Base-by-base conservation (phyloP, 2,797 vertebrate genomes). In the Sorex maritimensis region DNA sequence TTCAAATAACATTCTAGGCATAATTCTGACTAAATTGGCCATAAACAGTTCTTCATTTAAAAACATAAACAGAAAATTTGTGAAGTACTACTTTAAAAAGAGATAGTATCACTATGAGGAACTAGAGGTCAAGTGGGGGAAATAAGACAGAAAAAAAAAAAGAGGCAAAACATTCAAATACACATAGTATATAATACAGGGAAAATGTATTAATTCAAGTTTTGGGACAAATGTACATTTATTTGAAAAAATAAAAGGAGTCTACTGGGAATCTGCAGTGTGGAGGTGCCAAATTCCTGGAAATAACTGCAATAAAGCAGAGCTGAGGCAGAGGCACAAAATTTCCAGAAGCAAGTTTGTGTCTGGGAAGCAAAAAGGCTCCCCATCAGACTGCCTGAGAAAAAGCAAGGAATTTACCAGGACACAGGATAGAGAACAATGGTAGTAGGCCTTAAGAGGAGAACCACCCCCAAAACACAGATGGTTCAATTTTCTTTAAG, bases 41-140 rank as follows among this genome's bases (percentile, higher is more conserved):
- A 90, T 24, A 78, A 85, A 58, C 3, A 5, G 46, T 86, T 86
- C 86, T 86, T 81, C 72, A 41, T 58, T 83, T 26, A 46, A 58
- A 95, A 91, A 86, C n/a, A 28, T 15, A 81, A 67, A 74, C n/a
- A 74, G 49, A 46, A 77, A 81, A 88, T 34, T 61, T 77, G 30
- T 26, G 46, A 91, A 49, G 30, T 63, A 44, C 71, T 55, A 72
- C 75, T 75, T 61, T 38, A 74, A 87, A 38, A 81, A 81, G 55
- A 93, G 55, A n/a, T 55, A 77, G 68, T 13, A 65, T 67, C n/a
- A 28, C 69, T 41, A 23, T 11, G 23, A 13, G 5, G 15, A 21
- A 58, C 19, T 58, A 13, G 55, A 17, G 55, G 58, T 19, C 58
- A 61, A 23, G 17, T 61, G 58, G 19, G 58, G 17, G 30, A 14